These are phyloP conservation scores for Phodopus roborovskii DNA, from an alignment of 2,113 vertebrate genomes.

Conservation along the genomic window DNA sequence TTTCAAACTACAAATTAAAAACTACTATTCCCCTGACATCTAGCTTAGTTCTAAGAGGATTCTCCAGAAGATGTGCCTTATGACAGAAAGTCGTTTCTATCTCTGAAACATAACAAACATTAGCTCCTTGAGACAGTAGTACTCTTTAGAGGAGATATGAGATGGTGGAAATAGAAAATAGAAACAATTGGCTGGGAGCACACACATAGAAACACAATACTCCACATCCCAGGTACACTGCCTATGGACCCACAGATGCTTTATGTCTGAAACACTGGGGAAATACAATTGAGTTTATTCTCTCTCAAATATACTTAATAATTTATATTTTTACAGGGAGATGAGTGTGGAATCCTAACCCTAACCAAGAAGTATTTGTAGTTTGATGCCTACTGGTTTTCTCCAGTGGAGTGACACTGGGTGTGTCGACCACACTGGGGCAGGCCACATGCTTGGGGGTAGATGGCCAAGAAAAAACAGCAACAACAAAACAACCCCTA, in stretches of 20 bases:
- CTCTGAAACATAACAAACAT: background rate
- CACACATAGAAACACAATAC: background rate
- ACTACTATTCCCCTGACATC: background rate
- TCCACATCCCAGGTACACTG: background rate
- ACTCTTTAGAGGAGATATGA: background rate
- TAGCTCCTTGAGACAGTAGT: background rate
- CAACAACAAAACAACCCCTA: too few species aligned
- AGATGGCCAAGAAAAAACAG: background rate
- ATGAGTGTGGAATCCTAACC: too few species aligned
- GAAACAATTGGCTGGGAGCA: background rate
- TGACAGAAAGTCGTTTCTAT: background rate
- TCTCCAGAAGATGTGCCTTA: background rate
- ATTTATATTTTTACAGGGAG: background rate
- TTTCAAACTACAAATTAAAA: conserved; percentile 38
- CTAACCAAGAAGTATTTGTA: background rate
- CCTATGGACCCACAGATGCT: background rate
- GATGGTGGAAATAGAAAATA: background rate
- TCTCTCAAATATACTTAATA: background rate
- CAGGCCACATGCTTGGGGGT: background rate
- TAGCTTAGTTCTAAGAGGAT: background rate
- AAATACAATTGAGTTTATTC: background rate
- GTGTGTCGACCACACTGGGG: background rate
- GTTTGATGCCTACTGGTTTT: background rate
- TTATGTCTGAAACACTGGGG: background rate
- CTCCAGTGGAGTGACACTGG: too few species aligned